Percentiles rank a stretch among this genome's conserved stretches.
Evolutionary conservation across 2,888 invertebrate species (phyloP).

Genomic region (Heliconius ethilla): DNA sequence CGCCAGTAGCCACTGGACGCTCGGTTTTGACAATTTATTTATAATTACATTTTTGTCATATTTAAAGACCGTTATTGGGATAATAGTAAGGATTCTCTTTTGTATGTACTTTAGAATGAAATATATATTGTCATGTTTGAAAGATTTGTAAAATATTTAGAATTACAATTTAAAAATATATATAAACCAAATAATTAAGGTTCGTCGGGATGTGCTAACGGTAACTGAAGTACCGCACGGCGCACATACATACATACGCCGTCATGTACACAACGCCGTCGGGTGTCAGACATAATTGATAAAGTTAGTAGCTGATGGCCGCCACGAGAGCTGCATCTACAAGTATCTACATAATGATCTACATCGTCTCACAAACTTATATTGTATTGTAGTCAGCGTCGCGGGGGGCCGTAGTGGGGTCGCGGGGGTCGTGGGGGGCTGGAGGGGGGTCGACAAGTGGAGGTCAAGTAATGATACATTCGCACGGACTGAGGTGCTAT

Average conservation of each 20-base stretch:
- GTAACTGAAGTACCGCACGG: not conserved
- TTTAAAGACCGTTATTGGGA: not conserved
- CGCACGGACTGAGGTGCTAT: conserved; percentile 77
- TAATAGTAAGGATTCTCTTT: too few species aligned
- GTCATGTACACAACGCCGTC: not conserved
- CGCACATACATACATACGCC: not conserved
- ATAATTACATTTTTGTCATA: not conserved
- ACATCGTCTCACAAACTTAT: conserved; percentile 53
- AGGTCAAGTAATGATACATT: conserved; percentile 76
- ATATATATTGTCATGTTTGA: too few species aligned
- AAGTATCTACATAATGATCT: conserved; percentile 40
- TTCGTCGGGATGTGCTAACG: not conserved
- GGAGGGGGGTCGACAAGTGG: conserved; percentile 39
- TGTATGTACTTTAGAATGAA: too few species aligned
- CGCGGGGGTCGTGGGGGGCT: conserved; percentile 25
- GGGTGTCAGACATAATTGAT: conserved; percentile 3
- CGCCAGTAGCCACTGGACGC: not conserved
- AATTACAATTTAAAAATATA: too few species aligned
- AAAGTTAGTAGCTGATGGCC: conserved; percentile 11
- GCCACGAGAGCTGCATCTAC: conserved; percentile 23
- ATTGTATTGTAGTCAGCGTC: conserved; percentile 52
- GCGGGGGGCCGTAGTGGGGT: conserved; percentile 35
- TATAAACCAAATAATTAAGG: not conserved
- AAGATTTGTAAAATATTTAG: too few species aligned
- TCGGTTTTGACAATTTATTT: conserved; percentile 1